phyloP scores from a whole-genome alignment of 2,888 invertebrate genomes.

The Palloptera scutellata region DNA sequence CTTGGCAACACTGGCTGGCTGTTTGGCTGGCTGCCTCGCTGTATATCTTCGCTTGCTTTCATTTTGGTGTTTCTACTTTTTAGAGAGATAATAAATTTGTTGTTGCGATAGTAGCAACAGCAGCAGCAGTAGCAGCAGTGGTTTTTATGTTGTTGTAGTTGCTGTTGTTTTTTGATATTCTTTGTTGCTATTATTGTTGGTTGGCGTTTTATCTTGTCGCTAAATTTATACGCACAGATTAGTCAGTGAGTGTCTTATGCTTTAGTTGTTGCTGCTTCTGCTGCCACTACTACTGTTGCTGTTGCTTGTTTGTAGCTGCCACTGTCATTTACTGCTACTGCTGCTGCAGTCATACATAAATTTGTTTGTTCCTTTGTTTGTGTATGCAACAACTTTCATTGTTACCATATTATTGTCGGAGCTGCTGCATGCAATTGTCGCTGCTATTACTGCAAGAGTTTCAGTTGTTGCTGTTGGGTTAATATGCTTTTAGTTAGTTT shows the following conservation, averaged over 20 bases:
- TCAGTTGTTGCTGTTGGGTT: conserved; percentile 2
- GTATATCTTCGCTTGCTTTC: conserved; percentile 26
- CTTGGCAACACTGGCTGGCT: conserved; percentile 27
- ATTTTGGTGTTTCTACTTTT: conserved; percentile 15
- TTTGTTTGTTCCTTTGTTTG: conserved; percentile 4
- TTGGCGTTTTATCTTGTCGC: conserved; percentile 27
- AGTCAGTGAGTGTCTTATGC: neutral
- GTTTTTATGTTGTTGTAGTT: conserved; percentile 17
- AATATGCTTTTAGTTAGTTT: too few species aligned
- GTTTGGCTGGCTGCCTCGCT: conserved; percentile 21
- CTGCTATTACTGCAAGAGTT: too few species aligned
- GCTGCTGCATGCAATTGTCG: neutral
- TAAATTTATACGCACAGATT: conserved; percentile 29
- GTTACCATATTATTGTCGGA: neutral
- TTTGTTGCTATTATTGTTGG: conserved; percentile 18
- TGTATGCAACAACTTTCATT: neutral
- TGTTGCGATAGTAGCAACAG: neutral
- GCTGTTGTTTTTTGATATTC: conserved; percentile 25
- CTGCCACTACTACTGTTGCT: neutral
- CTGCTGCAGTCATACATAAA: conserved; percentile 1
- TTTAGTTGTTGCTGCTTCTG: neutral
- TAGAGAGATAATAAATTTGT: neutral
- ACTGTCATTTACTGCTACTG: neutral
- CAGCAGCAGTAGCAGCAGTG: neutral
- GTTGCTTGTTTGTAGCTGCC: conserved; percentile 2